phyloP scores from a whole-genome alignment of 2,113 vertebrate species.

The Rhineura floridana region DNA sequence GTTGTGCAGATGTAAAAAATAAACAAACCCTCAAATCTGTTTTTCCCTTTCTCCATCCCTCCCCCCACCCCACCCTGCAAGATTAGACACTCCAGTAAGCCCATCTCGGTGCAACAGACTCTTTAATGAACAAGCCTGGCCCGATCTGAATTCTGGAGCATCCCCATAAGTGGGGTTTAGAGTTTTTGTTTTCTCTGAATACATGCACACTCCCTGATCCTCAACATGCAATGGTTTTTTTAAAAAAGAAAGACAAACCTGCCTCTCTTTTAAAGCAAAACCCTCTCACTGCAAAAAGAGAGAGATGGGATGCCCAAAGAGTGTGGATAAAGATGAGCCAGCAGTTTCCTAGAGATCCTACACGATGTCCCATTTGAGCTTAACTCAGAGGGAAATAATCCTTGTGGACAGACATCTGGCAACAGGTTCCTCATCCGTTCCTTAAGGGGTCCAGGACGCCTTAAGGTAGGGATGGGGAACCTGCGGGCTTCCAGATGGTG shows the following conservation, averaged over 20 bases:
- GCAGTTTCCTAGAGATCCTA: not conserved
- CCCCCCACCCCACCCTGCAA: not conserved
- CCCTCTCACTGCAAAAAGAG: not conserved
- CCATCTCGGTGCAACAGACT: constrained; percentile 30
- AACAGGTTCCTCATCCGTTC: no score
- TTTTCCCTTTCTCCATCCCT: no score
- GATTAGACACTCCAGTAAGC: not conserved
- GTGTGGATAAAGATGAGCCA: not conserved
- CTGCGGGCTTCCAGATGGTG: no score
- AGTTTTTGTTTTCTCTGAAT: no score
- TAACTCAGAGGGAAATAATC: not conserved
- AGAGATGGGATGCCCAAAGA: not conserved
- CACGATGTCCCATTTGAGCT: not conserved
- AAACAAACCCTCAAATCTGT: no score
- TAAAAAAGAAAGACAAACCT: not conserved
- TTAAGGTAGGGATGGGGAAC: no score
- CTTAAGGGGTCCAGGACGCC: no score
- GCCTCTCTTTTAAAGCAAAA: not conserved
- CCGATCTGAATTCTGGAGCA: constrained; percentile 23
- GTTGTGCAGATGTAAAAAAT: accelerated
- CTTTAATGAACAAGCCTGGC: constrained; percentile 45
- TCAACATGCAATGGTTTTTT: not conserved
- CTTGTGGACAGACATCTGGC: not conserved
- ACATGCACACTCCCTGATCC: no score
- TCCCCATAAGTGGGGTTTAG: not conserved